Conservation (phyloP, 2,888 invertebrate genomes). For the Sesia apiformis region DNA sequence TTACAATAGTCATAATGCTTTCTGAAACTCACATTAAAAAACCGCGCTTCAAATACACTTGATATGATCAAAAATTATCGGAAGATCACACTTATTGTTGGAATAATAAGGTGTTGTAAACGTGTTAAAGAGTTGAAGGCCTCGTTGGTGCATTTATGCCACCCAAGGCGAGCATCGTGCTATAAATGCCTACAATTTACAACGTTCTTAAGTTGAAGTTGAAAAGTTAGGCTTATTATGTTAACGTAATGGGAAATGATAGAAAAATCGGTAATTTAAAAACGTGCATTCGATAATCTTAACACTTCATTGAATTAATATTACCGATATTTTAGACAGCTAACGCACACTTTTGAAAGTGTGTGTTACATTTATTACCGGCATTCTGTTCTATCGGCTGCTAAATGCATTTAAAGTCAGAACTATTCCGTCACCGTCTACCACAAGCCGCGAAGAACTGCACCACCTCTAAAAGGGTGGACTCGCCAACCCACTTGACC, state of each 20-base stretch:
- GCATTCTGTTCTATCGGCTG: no score
- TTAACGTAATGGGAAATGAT: constrained; percentile 36
- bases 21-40: constrained; percentile 47
- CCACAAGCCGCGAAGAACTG: no score
- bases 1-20: constrained; percentile 57
- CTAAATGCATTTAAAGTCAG: no score
- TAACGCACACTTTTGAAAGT: not conserved
- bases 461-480: no score
- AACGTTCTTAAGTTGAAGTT: constrained; percentile 57
- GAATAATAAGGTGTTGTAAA: constrained; percentile 2
- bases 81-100: constrained; percentile 4
- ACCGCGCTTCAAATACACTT: constrained; percentile 5
- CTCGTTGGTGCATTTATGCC: constrained; percentile 24
- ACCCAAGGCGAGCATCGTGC: constrained; percentile 56
- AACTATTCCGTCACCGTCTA: no score
- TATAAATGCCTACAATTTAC: constrained; percentile 66
- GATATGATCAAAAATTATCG: not conserved
- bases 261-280: constrained; percentile 18
- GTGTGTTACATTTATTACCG: no score
- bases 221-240: constrained; percentile 56
- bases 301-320: not conserved
- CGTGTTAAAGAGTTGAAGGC: constrained; percentile 4
- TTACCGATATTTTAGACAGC: not conserved
- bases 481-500: no score
- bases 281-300: not conserved